These are phyloP conservation scores for Drosophila rufa DNA, from an alignment of 1,140 invertebrate species.

Conservation along the genomic window DNA sequence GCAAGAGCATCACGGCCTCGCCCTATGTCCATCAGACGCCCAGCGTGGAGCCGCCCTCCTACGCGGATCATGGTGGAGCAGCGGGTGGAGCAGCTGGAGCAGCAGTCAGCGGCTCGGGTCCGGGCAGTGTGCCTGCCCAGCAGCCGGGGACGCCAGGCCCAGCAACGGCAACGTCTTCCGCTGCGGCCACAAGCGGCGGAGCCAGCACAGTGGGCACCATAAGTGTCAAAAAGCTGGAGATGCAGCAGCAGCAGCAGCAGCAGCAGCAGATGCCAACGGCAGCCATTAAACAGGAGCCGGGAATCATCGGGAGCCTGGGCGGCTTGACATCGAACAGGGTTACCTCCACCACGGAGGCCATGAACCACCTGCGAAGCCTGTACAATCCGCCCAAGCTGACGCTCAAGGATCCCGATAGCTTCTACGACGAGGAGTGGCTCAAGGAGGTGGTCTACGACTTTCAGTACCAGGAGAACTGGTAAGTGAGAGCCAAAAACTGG, in stretches of 20 bases:
- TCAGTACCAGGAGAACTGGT: constrained; percentile 93
- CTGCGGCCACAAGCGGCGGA: constrained; percentile 7
- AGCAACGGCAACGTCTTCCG: constrained; percentile 27
- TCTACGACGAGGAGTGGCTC: constrained; percentile 91
- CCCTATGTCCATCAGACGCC: constrained; percentile 82
- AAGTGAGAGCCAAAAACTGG: constrained; percentile 67
- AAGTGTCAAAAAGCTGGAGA: constrained; percentile 77
- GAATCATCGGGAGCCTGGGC: constrained; percentile 8
- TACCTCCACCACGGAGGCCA: constrained; percentile 60
- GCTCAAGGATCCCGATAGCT: constrained; percentile 90
- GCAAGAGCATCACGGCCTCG: constrained; percentile 82
- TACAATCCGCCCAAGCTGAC: constrained; percentile 90
- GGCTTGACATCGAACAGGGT: constrained; percentile 5
- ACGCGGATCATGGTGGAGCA: constrained; percentile 41
- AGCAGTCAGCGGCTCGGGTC: constrained; percentile 27
- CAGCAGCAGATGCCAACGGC: constrained; percentile 19
- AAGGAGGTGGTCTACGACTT: constrained; percentile 95
- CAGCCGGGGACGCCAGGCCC: constrained; percentile 62
- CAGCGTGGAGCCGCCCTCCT: constrained; percentile 80
- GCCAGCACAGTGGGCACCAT: constrained; percentile 64
- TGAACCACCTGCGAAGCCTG: constrained; percentile 73
- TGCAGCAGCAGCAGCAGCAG: constrained; percentile 54
- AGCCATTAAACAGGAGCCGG: constrained; percentile 65
- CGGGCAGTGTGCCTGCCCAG: constrained; percentile 65
- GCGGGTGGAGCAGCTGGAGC: background rate